Evolutionary conservation across 2,888 invertebrate genomes (phyloP).

Genomic region (Clanis bilineata): DNA sequence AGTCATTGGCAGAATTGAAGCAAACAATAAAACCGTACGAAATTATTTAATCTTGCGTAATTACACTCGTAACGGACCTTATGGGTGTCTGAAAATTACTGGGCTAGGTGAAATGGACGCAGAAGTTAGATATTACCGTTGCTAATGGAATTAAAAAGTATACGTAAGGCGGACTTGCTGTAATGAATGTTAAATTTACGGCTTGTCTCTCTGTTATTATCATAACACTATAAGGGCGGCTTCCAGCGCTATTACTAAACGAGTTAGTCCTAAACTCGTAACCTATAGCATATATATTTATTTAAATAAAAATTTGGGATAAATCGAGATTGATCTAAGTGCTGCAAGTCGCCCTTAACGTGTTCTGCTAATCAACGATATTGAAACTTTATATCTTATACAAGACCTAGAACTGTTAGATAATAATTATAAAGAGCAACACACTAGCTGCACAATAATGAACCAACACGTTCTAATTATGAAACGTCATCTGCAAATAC

Average conservation of each 20-base stretch:
- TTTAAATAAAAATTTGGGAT: no score
- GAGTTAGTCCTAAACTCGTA: no score
- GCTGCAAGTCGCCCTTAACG: no score
- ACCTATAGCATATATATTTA: no score
- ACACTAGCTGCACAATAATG: not conserved
- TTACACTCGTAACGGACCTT: slow-evolving; percentile 2
- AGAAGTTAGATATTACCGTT: not conserved
- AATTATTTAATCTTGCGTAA: slow-evolving; percentile 7
- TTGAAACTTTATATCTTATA: not conserved
- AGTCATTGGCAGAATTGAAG: slow-evolving; percentile 8
- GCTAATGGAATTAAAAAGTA: not conserved
- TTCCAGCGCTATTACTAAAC: no score
- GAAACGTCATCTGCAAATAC: not conserved
- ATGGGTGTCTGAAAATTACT: not conserved
- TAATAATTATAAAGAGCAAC: not conserved
- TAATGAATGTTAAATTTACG: not conserved
- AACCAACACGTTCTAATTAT: not conserved
- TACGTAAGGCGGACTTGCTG: not conserved
- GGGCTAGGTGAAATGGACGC: not conserved
- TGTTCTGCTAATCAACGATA: not conserved
- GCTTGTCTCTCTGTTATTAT: not conserved
- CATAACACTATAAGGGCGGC: not conserved
- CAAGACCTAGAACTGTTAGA: not conserved
- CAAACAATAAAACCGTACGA: slow-evolving; percentile 1
- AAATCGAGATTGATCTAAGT: no score